phyloP scores from a whole-genome alignment of 2,113 vertebrate species.

The Catharus minimus region DNA sequence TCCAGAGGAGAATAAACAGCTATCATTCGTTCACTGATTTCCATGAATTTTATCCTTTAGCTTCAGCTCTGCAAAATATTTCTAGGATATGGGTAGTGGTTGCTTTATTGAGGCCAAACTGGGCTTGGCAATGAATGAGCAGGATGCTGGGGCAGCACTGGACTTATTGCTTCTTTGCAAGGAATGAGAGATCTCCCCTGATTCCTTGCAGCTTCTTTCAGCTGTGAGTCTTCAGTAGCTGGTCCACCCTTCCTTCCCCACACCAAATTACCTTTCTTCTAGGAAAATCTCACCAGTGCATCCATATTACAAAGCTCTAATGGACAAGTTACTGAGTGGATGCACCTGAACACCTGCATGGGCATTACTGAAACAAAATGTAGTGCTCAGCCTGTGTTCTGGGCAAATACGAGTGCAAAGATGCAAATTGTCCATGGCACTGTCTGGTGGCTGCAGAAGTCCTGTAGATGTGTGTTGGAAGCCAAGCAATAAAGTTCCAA shows the following conservation, averaged over 20 bases:
- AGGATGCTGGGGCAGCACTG: neutral
- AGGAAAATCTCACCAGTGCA: constrained; percentile 28
- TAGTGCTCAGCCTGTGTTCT: neutral
- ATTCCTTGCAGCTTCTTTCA: constrained; percentile 41
- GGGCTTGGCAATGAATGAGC: constrained; percentile 3
- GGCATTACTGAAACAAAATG: neutral
- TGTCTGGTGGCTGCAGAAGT: constrained; percentile 24
- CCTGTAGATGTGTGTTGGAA: constrained; percentile 16
- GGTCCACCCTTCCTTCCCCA: neutral
- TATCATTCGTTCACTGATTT: neutral
- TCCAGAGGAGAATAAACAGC: constrained; percentile 20
- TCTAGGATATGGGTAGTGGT: neutral
- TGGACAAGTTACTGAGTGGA: neutral
- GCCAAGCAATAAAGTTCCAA: constrained; percentile 65
- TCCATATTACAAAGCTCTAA: neutral
- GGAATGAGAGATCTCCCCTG: constrained; percentile 2
- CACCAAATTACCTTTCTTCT: constrained; percentile 48
- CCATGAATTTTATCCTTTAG: constrained; percentile 34
- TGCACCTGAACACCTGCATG: neutral
- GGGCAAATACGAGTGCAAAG: neutral
- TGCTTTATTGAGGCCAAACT: constrained; percentile 1
- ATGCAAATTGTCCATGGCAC: neutral
- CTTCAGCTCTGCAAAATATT: neutral
- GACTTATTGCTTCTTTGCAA: constrained; percentile 8
- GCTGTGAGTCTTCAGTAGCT: constrained; percentile 48